Conservation (phyloP, 2,797 vertebrate species). For the Ispidina lecontei region DNA sequence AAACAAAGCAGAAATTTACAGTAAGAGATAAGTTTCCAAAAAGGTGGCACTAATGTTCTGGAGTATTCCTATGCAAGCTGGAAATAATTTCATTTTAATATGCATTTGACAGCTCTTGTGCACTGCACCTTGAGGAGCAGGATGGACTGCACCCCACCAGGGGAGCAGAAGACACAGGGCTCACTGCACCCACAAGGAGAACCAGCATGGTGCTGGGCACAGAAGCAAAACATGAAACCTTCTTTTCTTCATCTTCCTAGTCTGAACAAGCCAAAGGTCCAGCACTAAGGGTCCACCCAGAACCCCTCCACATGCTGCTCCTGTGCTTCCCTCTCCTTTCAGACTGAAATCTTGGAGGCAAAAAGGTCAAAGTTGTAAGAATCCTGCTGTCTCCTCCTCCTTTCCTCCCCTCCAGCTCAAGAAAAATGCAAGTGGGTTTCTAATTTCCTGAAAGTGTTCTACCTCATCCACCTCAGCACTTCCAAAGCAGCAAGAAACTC, state of each 20-base stretch:
- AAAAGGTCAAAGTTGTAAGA: constrained; percentile 20
- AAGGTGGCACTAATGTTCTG: background rate
- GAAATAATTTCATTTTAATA: background rate
- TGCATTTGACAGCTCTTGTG: background rate
- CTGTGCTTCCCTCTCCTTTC: background rate
- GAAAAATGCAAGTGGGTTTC: background rate
- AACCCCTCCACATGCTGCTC: background rate
- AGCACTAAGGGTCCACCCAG: background rate
- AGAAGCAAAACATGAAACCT: background rate
- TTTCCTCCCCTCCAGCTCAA: background rate
- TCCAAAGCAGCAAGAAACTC: background rate
- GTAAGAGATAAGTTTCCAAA: background rate
- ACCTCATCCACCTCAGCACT: background rate
- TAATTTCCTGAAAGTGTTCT: background rate
- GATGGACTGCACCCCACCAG: background rate
- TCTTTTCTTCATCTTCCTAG: too few relatives aligned
- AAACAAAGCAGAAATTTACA: background rate
- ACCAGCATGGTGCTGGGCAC: background rate
- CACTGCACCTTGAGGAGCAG: background rate
- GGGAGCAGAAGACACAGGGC: background rate
- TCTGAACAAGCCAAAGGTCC: background rate
- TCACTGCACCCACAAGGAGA: background rate
- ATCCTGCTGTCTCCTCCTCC: background rate
- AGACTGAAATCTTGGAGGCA: background rate
- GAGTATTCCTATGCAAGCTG: background rate